Evolutionary conservation across 2,113 vertebrate genomes (phyloP), one percentile per base, ranked within the genome.

Genomic region (Madoqua kirkii): DNA sequence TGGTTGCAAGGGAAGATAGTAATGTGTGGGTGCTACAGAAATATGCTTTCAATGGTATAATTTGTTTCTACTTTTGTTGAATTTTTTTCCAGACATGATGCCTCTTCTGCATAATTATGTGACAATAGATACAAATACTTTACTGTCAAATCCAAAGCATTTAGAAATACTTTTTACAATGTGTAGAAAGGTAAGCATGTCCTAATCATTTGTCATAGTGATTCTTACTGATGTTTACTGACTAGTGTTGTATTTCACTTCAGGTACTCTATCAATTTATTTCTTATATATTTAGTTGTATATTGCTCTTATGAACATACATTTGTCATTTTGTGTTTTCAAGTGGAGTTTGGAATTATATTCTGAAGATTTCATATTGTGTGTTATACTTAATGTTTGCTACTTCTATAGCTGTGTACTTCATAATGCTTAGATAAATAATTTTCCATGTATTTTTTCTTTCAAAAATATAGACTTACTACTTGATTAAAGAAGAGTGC

Each of bases 81-180:
- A 89, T 91, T 62, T 97, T 96, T 98, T 95, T 98, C 55, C 98
- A 99, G 99, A 99, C 98, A 99, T 99, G 99, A 99, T 99, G 99
- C 99, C 99, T 96, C 99, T 99, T 50, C 98, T 99, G 98, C 99
- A 99, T 98, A 99, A 99, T 98, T 99, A 99, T n/a, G 99, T 99
- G 97, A 99, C 99, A 1, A 99, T 99, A 96, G 99, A 99, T 93
- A 99, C 99, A 4, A 99, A 99, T 97, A 99, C 99, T 97, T 99
- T 99, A 67, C 97, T 99, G 29, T 99, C 99, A 87, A 99, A 99
- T 96, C 99, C 99, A 48, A 99, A 99, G 93, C 99, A 99, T 97
- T 98, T 99, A 84, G 99, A 99, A 98, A 99, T 99, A 93, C 99
- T 99, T 98, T 99, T 99, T 97, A 99, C 99, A 87, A 99, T 99